Evolutionary conservation across 2,113 vertebrate genomes (phyloP).

Genomic region (Tyto alba): DNA sequence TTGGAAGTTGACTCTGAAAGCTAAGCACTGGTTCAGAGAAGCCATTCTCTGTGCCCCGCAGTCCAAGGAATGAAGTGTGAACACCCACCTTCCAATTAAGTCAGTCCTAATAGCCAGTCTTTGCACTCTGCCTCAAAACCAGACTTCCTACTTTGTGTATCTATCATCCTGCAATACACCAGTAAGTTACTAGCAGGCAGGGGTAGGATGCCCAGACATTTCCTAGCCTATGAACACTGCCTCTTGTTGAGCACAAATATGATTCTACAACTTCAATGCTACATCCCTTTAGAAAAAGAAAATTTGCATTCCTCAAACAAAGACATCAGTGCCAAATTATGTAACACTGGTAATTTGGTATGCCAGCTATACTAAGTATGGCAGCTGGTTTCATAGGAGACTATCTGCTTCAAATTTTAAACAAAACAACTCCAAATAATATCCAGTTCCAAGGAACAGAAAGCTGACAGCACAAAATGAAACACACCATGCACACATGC

Average conservation of each 20-base stretch:
- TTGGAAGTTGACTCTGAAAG: background rate
- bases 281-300: background rate
- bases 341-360: background rate
- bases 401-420: background rate
- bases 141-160: background rate
- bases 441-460: background rate
- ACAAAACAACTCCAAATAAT: background rate
- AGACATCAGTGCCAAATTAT: background rate
- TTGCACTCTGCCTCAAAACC: background rate
- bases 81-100: rapidly evolving
- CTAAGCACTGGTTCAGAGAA: background rate
- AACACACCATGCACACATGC: background rate
- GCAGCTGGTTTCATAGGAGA: background rate
- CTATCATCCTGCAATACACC: background rate
- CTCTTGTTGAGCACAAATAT: background rate
- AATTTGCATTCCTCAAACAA: background rate
- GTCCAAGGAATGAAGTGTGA: background rate
- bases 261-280: background rate
- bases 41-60: background rate
- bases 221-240: background rate
- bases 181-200: background rate
- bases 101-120: background rate
- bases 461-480: background rate
- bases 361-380: background rate
- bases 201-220: background rate